These are phyloP conservation scores for Spodoptera frugiperda DNA, from an alignment of 1,140 invertebrate genomes.

Conservation along the genomic window DNA sequence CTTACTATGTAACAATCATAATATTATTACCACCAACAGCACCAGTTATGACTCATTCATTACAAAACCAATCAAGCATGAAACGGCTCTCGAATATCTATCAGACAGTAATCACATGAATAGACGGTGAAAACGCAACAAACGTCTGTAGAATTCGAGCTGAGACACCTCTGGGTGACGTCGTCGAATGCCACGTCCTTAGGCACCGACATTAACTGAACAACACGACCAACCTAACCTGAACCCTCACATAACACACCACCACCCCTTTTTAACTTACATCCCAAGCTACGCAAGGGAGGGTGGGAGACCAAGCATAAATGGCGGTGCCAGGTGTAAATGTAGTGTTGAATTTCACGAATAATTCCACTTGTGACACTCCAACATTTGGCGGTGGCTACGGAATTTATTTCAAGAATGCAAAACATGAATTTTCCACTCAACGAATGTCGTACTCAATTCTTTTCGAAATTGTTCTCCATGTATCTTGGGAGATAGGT, in stretches of 20 bases:
- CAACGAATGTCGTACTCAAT: constrained; percentile 29
- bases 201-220: constrained; percentile 53
- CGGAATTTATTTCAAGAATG: constrained; percentile 57
- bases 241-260: constrained; percentile 40
- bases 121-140: constrained; percentile 26
- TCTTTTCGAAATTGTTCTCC: constrained; percentile 50
- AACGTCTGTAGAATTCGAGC: constrained; percentile 50
- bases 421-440: constrained; percentile 53
- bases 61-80: no score
- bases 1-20: no score
- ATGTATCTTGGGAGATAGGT: constrained; percentile 48
- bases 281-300: background rate
- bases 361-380: constrained; percentile 62
- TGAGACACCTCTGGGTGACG: constrained; percentile 49
- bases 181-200: constrained; percentile 56
- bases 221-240: constrained; percentile 49
- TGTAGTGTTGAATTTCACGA: constrained; percentile 65
- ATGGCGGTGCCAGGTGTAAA: constrained; percentile 56
- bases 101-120: constrained; percentile 39
- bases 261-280: background rate
- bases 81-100: background rate
- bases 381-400: constrained; percentile 53
- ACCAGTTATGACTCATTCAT: no score
- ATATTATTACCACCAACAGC: no score
- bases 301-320: constrained; percentile 36